Evolutionary conservation across 2,888 invertebrate genomes (phyloP), one percentile per base, ranked within the genome.

Genomic region (Mythimna loreyi): DNA sequence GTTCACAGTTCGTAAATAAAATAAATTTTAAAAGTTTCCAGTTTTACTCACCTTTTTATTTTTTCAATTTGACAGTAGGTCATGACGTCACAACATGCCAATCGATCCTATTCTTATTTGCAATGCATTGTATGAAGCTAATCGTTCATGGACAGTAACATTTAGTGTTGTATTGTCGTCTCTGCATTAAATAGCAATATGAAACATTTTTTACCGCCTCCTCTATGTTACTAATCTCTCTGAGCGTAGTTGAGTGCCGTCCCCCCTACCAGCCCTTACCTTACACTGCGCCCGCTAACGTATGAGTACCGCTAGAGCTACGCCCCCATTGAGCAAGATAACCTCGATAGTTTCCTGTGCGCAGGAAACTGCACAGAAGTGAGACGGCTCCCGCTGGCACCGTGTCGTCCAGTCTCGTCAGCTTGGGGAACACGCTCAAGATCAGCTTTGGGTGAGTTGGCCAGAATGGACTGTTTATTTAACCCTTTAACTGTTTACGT

Each of bases 401-500:
- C 55, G 97, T 98, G 25, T 97, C 97, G 0, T 97, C 98, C 3
- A 97, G 98, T 85, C 96, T 98, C 78, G 98, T 98, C 68, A 98
- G 97, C 85, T 96, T 98, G 69, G 97, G 98, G 28, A 98, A 98
- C 80, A 97, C 98, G 67, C 96, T 98, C 75, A 98, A 98, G 95
- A 94, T 98, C 82, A 98, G 98, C 87, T 98, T 98, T 90, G 98
- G 98, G 98, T 98, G 96, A 94, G 94, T 85, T 56, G 5, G 33
- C 1, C 43, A n/a, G 11, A 30, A n/a, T 19, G 40, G 30, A 67
- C 25, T 47, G 33, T 36, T 36, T 36, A 36, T 36, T 13, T 36
- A 13, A 36, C 3, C 36, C 36, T 36, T 13, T 36, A 36, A 36
- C 36, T 1, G 13, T 13, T 0, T 13, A 4, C 36, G 36, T 36